Evolutionary conservation across 2,113 vertebrate species (phyloP), one percentile per base, ranked within the genome.

Genomic region (Ancistrus triradiatus): DNA sequence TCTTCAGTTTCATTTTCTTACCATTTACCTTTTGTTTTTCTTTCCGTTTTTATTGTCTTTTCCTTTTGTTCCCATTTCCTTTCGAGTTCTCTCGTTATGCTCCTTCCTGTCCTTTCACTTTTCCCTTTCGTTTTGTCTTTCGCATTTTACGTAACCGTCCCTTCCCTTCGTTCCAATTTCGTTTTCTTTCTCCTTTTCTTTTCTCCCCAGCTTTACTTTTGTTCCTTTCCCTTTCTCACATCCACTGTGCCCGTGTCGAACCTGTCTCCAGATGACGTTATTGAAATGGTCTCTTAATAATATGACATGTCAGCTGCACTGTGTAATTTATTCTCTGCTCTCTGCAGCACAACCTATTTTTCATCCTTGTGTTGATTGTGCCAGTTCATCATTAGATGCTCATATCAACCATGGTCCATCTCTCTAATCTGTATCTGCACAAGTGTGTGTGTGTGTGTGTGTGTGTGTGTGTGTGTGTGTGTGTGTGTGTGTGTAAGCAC

Each of bases 291-390:
- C 27, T 43, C 8, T 40, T 35, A 47, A 24, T 13, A 31, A 52
- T 42, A 27, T 42, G 37, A 19, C 27, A 19, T 46, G 62, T 64
- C 49, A 64, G 62, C 50, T 35, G 14, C 62, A 18, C 47, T 46
- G 50, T 64, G 50, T 46, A 46, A 55, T 64, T 51, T 64, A 64
- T 64, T 55, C 50, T 64, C 22, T 15, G 19, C 7, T 18, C 40
- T 59, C 17, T 33, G 49, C 49, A 53, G 50, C 25, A 19, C 62
- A 33, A 21, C 31, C 27, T 44, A 43, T 53, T 31, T 53, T 53
- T 63, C 37, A 63, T 61, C 31, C 46, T 17, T 8, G 38, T 42
- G 60, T 52, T 52, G 47, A 28, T 62, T n/a, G 33, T 52, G n/a
- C 42, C 11, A 46, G 28, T 46, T 55, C 62, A 21, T 38, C 50